Conservation (phyloP, 2,888 invertebrate species). For the Panzeria rudis region DNA sequence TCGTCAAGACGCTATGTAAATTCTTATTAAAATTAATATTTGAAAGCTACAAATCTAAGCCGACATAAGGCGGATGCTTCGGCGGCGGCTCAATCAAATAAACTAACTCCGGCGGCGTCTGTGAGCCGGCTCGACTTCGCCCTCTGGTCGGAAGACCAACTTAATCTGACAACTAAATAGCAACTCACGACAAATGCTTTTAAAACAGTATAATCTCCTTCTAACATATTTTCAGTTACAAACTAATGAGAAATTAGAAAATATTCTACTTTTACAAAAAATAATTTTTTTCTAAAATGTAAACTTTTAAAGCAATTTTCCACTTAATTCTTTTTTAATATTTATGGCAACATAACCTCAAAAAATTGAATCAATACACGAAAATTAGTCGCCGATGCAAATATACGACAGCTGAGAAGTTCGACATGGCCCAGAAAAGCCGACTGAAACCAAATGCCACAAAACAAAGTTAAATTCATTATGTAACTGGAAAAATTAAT, state of each 20-base stretch:
- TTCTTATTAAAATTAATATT: too few species aligned
- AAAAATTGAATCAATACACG: slow-evolving; percentile 72
- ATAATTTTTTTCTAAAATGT: too few species aligned
- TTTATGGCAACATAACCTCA: slow-evolving; percentile 77
- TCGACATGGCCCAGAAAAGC: not conserved
- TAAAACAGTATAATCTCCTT: slow-evolving; percentile 66
- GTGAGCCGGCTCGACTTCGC: too few species aligned
- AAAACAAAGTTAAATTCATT: slow-evolving; percentile 8
- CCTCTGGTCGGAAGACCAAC: slow-evolving; percentile 27
- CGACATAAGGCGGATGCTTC: too few species aligned
- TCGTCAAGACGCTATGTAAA: too few species aligned
- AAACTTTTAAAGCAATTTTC: not conserved
- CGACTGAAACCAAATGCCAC: slow-evolving; percentile 12
- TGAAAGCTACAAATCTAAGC: too few species aligned
- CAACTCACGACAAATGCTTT: slow-evolving; percentile 54
- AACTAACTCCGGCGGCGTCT: too few species aligned
- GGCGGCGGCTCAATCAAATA: too few species aligned
- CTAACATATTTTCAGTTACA: slow-evolving; percentile 40
- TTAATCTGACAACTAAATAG: slow-evolving; percentile 73
- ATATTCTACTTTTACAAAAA: not conserved
- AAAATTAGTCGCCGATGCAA: slow-evolving; percentile 2
- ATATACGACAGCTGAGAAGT: slow-evolving; percentile 47
- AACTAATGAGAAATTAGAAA: not conserved
- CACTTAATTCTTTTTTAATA: not conserved
- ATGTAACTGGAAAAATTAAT: slow-evolving; percentile 55